Evolutionary conservation across 2,888 invertebrate species (phyloP), one percentile per base, ranked within the genome.

Genomic region (Falcaria lacertinaria): DNA sequence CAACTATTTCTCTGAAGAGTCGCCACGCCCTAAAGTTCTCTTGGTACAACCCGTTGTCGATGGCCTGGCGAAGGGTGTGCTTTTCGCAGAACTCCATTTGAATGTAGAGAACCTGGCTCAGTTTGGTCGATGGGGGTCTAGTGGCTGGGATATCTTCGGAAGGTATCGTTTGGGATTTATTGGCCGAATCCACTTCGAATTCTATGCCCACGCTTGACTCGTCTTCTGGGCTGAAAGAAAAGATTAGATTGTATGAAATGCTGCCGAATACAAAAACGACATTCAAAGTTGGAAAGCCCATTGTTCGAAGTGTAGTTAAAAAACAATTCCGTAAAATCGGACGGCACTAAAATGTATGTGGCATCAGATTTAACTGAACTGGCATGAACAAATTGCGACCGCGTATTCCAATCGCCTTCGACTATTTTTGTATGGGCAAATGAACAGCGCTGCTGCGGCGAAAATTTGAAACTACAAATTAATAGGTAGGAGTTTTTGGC

Each of bases 21-120:
- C 97, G 91, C 98, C 98, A 98, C 15, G 96, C 92, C 33, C 97
- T 89, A 61, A 95, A 93, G 22, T 92, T 91, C 60, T 98, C 95
- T 60, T 92, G 82, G 70, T 92, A 93, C 28, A 97, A 75, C 15
- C 93, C 93, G 47, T 92, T 91, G 81, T 98, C 98, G 48, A 98
- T 98, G 2, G 97, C 97, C 49, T 94, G 95, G 77, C 94, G 89
- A 32, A 87, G 48, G 0, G 99, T 99, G 61, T 96, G 96, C 69
- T 97, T 98, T 73, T 98, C 98, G 78, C 99, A 99, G 79, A 97
- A 98, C 84, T 99, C 99, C 99, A 99, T 99, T 89, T 99, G 97
- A 38, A 92, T 90, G 70, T 96, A 98, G 87, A 98, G 92, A 44
- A 94, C 94, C 68, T 94, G 94, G 32, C 75, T 75, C 0, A 77